These are phyloP conservation scores for Caenorhabditis inopinata DNA, from an alignment of 1,140 invertebrate genomes.

Conservation along the genomic window DNA sequence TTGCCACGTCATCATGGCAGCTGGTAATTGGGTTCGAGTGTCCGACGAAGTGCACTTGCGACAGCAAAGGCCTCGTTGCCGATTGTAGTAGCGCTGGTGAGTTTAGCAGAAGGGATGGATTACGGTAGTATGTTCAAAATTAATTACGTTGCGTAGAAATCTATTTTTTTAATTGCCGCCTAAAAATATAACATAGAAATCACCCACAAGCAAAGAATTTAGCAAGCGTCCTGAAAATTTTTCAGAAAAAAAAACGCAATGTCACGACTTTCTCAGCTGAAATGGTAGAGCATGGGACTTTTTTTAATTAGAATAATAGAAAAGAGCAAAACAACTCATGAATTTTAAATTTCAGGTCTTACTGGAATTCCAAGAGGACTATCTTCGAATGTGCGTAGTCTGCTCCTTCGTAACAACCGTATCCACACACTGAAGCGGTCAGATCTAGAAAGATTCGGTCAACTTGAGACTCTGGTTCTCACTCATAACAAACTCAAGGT, in stretches of 20 bases:
- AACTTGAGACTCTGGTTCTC: slow-evolving; percentile 19
- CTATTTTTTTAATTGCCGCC: too few species aligned
- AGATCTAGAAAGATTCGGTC: not conserved
- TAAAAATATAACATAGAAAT: too few species aligned
- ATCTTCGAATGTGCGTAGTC: not conserved
- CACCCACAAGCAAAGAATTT: too few species aligned
- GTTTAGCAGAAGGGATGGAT: too few species aligned
- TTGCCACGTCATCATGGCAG: not conserved
- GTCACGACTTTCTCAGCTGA: not conserved
- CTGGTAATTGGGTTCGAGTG: not conserved
- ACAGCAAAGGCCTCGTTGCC: not conserved
- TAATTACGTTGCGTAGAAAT: not conserved
- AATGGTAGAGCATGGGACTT: slow-evolving; percentile 6
- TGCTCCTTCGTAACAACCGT: not conserved
- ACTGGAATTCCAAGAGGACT: not conserved
- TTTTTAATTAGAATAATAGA: too few species aligned
- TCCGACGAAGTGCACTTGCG: not conserved
- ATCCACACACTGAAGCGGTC: not conserved
- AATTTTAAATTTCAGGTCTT: not conserved
- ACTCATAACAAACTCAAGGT: slow-evolving; percentile 27
- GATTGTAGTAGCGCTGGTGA: slow-evolving; percentile 8
- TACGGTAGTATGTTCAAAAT: not conserved
- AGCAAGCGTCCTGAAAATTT: too few species aligned
- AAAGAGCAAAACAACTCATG: too few species aligned
- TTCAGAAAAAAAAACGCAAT: too few species aligned